phyloP scores from a whole-genome alignment of 2,113 vertebrate genomes.

The Glareola pratincola region DNA sequence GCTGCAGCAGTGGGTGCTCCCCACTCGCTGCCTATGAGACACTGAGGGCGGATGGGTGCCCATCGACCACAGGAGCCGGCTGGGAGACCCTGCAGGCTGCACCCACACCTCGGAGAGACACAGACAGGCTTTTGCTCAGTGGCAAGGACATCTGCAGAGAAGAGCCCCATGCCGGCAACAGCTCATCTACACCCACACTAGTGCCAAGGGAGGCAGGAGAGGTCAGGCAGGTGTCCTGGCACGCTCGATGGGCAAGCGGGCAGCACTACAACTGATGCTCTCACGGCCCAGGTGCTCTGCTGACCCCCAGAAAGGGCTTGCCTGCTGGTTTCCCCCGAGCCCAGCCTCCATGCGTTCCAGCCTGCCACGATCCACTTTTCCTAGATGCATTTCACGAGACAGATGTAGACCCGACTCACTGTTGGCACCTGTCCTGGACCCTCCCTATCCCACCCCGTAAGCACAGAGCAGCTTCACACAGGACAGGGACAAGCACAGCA shows the following conservation, averaged over 20 bases:
- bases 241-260: rapidly evolving
- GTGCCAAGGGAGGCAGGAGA: background rate
- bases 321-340: background rate
- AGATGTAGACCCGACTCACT: background rate
- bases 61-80: rapidly evolving
- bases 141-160: background rate
- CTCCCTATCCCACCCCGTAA: background rate
- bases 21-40: rapidly evolving
- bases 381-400: background rate
- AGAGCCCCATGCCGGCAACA: background rate
- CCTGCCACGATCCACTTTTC: background rate
- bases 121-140: background rate
- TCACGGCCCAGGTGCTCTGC: background rate
- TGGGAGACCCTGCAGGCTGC: rapidly evolving
- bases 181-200: rapidly evolving
- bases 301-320: background rate
- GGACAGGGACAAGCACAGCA: background rate
- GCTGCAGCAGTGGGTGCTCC: background rate
- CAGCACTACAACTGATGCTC: rapidly evolving
- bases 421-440: background rate
- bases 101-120: rapidly evolving
- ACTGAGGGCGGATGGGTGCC: no score
- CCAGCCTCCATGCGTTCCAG: background rate
- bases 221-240: rapidly evolving
- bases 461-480: background rate